These are phyloP conservation scores for Selenia dentaria DNA, from an alignment of 2,888 invertebrate species.

Conservation along the genomic window DNA sequence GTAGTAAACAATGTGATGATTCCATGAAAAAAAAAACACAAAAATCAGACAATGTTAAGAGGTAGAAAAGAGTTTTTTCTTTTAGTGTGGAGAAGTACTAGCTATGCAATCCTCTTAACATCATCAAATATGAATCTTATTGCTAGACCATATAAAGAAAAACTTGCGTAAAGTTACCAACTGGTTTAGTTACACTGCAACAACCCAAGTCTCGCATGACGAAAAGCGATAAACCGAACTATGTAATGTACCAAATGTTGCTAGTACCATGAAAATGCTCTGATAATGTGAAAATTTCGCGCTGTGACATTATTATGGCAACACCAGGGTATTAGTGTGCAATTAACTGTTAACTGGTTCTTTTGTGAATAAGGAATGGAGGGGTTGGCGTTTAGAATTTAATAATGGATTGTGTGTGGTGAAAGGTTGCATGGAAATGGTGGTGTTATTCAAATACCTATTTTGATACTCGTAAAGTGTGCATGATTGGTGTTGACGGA, in stretches of 20 bases:
- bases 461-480: no score
- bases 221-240: conserved; percentile 22
- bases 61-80: no score
- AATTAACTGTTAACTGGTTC: conserved; percentile 25
- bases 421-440: no score
- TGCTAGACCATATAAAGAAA: no score
- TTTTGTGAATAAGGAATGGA: conserved; percentile 27
- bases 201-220: conserved; percentile 18
- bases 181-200: conserved; percentile 4
- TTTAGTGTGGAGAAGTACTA: no score
- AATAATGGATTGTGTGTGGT: not conserved
- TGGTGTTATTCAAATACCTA: no score
- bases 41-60: no score
- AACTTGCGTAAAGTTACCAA: not conserved
- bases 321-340: conserved; percentile 21
- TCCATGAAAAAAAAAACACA: no score
- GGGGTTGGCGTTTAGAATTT: conserved; percentile 14
- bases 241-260: conserved; percentile 17
- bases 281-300: conserved; percentile 51
- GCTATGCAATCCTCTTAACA: no score
- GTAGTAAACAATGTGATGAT: no score
- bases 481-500: no score
- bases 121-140: no score
- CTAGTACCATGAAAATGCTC: conserved; percentile 39
- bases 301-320: conserved; percentile 38